Evolutionary conservation across 2,113 vertebrate species (phyloP), one percentile per base, ranked within the genome.

Genomic region (Eubucco bourcierii): DNA sequence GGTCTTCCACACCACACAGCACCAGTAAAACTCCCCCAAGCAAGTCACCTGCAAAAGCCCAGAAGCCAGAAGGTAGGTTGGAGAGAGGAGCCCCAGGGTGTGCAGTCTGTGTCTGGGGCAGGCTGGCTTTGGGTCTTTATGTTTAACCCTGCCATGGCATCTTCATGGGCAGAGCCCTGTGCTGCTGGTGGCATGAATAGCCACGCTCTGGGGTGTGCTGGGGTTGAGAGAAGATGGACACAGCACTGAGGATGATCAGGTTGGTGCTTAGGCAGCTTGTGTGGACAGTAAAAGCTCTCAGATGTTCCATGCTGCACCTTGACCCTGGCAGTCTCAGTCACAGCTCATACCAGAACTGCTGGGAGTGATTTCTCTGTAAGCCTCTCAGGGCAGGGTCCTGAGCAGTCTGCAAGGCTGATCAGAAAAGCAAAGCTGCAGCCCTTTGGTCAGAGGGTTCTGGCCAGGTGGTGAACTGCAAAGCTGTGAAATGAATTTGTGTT

Each of bases 1-100:
- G 97, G 9, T 93, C 98, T 5, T 82, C 98, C n/a, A 96, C 97
- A 4, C 86, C 98, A 47, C 88, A 24, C 60, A 97, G 93, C 70
- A 39, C 77, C 14, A 31, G 78, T 27, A 97, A 96, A 87, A 81
- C 60, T 15, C 91, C 93, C 23, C 80, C 92, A 13, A 89, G 37
- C 72, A 97, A 97, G 61, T 97, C 96, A 6, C 96, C 97, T 46
- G 93, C 81, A 7, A 97, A 97, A 88, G 68, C 67, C 56, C 95
- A 94, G 90, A 97, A 93, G 82, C 41, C 75, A 59, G 95, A 95
- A 96, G 97, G 97, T 97, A 63, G 84, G 90, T 2, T 16, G 21
- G 41, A 64, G 77, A 33, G 65, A 8, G 59, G 46, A 70, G 31
- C 27, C 21, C 41, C 20, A 1, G 41, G 16, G 25, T 29, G 44